A percentile compares a stretch with the other conserved stretches of the same genome.
Conservation (phyloP, 2,888 invertebrate genomes). For the Hypselothyrea guttata region DNA sequence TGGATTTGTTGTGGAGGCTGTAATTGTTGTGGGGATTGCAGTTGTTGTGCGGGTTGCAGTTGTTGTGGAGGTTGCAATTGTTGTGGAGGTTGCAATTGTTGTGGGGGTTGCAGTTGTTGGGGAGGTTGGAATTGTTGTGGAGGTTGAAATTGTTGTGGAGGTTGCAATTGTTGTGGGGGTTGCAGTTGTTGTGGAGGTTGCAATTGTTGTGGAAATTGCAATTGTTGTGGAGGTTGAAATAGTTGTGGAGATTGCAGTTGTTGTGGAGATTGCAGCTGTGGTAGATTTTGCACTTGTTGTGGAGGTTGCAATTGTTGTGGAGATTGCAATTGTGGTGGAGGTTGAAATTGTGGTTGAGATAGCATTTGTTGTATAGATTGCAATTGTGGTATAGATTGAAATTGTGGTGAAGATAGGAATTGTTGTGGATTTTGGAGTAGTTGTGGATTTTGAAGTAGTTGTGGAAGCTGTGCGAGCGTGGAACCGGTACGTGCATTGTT, state of each 20-base stretch:
- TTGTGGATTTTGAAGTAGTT: background rate
- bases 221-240: background rate
- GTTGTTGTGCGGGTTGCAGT: too few relatives aligned
- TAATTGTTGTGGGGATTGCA: too few relatives aligned
- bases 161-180: background rate
- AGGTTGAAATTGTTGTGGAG: background rate
- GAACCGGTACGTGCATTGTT: too few relatives aligned
- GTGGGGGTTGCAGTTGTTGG: too few relatives aligned
- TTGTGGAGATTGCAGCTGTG: background rate
- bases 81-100: too few relatives aligned
- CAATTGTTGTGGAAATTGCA: background rate
- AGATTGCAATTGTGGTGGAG: background rate
- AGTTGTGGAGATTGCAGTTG: background rate
- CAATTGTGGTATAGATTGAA: background rate
- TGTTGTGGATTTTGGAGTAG: background rate
- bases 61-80: too few relatives aligned
- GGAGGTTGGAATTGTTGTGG: background rate
- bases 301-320: background rate
- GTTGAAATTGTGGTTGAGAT: background rate
- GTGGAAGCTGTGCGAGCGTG: too few relatives aligned
- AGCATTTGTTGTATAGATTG: background rate
- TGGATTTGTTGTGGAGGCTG: too few relatives aligned
- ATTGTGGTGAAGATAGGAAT: too few relatives aligned
- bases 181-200: background rate
- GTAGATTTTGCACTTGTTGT: background rate